A percentile compares a stretch with the other conserved stretches of the same genome.
Conservation (phyloP, 2,113 vertebrate genomes). For the Megaceryle torquata region DNA sequence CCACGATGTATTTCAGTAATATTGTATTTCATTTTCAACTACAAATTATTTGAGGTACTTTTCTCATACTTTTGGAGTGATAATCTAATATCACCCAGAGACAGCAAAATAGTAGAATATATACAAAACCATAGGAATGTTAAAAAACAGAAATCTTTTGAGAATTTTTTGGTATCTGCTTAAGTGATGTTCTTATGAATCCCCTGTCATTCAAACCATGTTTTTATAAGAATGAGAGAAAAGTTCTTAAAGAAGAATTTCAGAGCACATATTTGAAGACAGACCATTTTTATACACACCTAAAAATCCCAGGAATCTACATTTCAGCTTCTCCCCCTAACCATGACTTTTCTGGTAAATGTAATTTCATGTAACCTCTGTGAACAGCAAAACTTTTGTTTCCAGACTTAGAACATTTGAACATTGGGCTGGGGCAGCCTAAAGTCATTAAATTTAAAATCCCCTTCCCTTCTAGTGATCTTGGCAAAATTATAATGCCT, state of each 20-base stretch:
- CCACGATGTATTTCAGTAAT: background rate
- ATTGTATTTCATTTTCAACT: background rate
- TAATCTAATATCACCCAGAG: background rate
- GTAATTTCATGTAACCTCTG: background rate
- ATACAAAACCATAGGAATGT: background rate
- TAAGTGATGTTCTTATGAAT: background rate
- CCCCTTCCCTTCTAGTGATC: background rate
- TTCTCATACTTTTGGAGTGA: background rate
- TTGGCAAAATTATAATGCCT: background rate
- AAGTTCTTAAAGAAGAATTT: background rate
- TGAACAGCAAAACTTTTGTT: background rate
- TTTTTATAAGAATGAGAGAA: background rate
- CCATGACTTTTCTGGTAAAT: background rate
- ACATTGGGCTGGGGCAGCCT: background rate
- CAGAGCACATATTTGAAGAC: background rate
- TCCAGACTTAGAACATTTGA: background rate
- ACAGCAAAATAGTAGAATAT: background rate
- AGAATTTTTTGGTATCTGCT: background rate
- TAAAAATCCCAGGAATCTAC: background rate
- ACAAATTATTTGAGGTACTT: background rate
- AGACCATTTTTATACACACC: background rate
- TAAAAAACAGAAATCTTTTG: background rate
- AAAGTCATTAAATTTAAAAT: background rate
- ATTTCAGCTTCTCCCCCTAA: background rate
- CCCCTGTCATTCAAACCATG: background rate